These are phyloP conservation scores for Scotopteryx bipunctaria DNA, from an alignment of 2,888 invertebrate species.

Conservation along the genomic window DNA sequence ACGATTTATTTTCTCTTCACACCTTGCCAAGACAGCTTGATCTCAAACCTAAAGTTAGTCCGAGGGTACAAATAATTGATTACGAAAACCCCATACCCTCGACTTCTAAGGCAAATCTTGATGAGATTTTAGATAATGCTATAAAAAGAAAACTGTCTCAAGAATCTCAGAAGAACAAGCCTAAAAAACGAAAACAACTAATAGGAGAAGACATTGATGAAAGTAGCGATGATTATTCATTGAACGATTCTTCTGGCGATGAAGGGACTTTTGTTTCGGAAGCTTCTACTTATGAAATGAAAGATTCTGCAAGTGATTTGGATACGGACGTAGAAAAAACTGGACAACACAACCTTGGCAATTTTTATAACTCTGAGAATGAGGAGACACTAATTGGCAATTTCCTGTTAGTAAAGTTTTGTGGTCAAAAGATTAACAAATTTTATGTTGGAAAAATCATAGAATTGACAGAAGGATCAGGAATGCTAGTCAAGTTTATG, in stretches of 20 bases:
- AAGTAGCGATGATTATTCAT: conserved; percentile 26
- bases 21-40: not conserved
- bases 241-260: conserved; percentile 26
- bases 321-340: conserved; percentile 5
- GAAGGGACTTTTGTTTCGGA: conserved; percentile 23
- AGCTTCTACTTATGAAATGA: conserved; percentile 21
- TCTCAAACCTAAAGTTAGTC: conserved; percentile 6
- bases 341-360: conserved; percentile 9
- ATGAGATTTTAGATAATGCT: conserved; percentile 24
- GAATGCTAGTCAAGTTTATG: conserved; percentile 6
- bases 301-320: conserved; percentile 18
- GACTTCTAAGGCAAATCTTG: conserved; percentile 20
- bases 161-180: conserved; percentile 12
- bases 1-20: not conserved
- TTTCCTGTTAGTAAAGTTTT: conserved; percentile 24
- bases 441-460: conserved; percentile 25
- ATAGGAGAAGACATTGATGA: conserved; percentile 6
- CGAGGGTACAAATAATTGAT: conserved; percentile 16
- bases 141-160: conserved; percentile 25
- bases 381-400: conserved; percentile 14
- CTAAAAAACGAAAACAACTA: not conserved
- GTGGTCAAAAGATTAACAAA: conserved; percentile 25
- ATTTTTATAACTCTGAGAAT: conserved; percentile 15
- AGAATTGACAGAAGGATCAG: conserved; percentile 26
- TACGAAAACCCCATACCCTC: conserved; percentile 27